Base-by-base conservation (phyloP, 2,797 vertebrate genomes). In the Coregonus sp. region DNA sequence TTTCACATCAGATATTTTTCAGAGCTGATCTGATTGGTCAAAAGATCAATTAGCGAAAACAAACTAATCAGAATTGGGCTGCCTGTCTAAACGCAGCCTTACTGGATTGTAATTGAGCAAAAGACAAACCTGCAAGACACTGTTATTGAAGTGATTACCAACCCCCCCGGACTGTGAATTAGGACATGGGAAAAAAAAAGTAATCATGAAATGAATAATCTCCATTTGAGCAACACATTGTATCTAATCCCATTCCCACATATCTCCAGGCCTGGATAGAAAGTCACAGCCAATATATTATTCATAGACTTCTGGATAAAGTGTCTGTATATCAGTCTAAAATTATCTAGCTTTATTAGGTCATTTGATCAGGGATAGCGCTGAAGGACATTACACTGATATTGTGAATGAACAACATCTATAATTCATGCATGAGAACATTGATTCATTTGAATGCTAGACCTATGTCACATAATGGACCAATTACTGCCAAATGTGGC, bases 271-370 rank as follows among this genome's bases (percentile, higher is more conserved):
- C 67, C 74, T n/a, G 76, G 11, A 20, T 25, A 59, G 82, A 73
- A 89, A 79, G 84, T 92, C 79, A 82, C n/a, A 68, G 86, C 59
- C 78, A 31, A 79, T 4, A 50, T 31, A 59, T 75, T 84, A 84
- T 82, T 72, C 35, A 87, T 31, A 75, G 35, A 63, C 59, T 69
- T 59, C 56, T 18, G 75, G 73, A 75, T 37, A 75, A 84, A 63
- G 54, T 75, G 76, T 80, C 72, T 81, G 82, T 86, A 74, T 80
- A 80, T 37, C 14, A 78, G 85, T 85, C 80, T 84, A 84, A 86
- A 89, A 86, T 86, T 82, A 90, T 65, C 82, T 31, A 76, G 73
- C 80, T 79, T 88, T 85, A 87, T 33, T 80, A 9, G 81, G 88
- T 66, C 83, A 82, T 83, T 86, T 82, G 84, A 86, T 87, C 72